Evolutionary conservation across 2,113 vertebrate genomes (phyloP).

Genomic region (Caretta caretta): DNA sequence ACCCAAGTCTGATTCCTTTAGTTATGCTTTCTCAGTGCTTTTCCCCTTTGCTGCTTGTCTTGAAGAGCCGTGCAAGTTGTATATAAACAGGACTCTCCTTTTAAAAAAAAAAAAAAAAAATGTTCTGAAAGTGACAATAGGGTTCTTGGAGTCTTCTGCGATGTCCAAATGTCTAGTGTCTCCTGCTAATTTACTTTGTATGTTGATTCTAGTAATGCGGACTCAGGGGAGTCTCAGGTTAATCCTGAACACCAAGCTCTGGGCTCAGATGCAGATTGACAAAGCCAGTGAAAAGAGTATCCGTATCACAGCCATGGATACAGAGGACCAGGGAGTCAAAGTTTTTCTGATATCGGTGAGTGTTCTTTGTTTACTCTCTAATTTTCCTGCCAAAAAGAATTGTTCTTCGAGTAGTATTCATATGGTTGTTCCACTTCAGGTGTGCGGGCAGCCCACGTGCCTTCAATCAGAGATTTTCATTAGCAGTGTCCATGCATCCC

Average conservation of each 20-base stretch:
- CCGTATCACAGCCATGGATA: constrained; percentile 97
- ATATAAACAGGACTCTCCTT: neutral
- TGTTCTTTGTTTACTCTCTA: neutral
- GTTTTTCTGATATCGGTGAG: constrained; percentile 98
- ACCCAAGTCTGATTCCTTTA: neutral
- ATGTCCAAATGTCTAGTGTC: neutral
- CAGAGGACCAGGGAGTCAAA: constrained; percentile 98
- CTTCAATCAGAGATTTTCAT: neutral
- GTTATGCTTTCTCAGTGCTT: neutral
- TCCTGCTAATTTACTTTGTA: neutral
- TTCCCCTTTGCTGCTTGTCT: too few species aligned
- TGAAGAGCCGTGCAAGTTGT: neutral
- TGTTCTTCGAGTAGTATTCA: neutral
- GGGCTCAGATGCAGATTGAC: constrained; percentile 99
- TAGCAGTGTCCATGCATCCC: neutral
- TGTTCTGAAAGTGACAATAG: neutral
- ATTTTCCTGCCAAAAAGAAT: neutral
- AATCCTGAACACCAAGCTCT: constrained; percentile 99
- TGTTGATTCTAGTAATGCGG: constrained; percentile 90
- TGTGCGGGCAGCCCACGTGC: neutral
- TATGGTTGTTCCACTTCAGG: neutral
- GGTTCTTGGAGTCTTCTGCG: neutral
- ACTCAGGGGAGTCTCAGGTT: constrained; percentile 97
- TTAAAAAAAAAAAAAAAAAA: neutral
- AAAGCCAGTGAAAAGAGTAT: constrained; percentile 99